Conservation (phyloP, 2,888 invertebrate species). For the Mimas tiliae region DNA sequence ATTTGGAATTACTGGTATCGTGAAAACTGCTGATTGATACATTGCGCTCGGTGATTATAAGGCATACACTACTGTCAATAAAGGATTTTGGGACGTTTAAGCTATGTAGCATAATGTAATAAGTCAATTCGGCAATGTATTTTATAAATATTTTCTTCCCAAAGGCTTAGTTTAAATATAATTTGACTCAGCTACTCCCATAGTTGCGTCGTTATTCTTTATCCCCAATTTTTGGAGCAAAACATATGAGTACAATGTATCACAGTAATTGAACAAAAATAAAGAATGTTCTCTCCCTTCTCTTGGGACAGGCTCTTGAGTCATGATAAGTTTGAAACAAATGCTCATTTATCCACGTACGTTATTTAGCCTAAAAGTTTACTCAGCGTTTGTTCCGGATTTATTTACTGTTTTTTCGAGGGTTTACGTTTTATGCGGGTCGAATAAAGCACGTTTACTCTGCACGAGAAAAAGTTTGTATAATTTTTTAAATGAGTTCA, state of each 20-base stretch:
- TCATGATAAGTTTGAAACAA: conserved; percentile 18
- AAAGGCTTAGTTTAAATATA: no score
- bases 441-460: conserved; percentile 14
- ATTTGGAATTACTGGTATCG: no score
- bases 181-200: no score
- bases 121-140: no score
- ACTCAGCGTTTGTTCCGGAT: conserved; percentile 12
- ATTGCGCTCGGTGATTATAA: no score
- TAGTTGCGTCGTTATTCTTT: no score
- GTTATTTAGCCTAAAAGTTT: conserved; percentile 17
- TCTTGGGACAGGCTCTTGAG: neutral
- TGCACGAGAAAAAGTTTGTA: conserved; percentile 1
- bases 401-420: conserved; percentile 16
- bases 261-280: neutral
- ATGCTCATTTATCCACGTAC: conserved; percentile 15
- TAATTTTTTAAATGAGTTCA: conserved; percentile 20
- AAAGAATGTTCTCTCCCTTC: neutral
- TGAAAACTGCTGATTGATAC: no score
- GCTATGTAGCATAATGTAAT: no score
- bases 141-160: no score
- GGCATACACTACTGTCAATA: no score
- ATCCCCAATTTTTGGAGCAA: neutral
- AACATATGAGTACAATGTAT: neutral
- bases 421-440: conserved; percentile 20
- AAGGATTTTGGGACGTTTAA: no score